Base-by-base conservation (phyloP, 2,797 vertebrate genomes). In the Sebastes melanostomus region DNA sequence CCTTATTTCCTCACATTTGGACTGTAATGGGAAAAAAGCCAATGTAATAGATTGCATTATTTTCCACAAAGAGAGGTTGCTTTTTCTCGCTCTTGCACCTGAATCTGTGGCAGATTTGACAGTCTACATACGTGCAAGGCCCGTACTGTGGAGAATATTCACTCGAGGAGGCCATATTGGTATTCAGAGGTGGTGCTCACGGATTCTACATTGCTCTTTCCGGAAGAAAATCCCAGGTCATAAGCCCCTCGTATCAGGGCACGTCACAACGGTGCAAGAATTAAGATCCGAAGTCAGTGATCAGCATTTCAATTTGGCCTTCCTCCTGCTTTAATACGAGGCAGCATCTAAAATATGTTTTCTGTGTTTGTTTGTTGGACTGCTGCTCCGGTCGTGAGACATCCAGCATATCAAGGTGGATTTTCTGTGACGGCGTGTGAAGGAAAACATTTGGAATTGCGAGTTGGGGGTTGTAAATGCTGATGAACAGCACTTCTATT, bases 401-500 rank as follows among this genome's bases (percentile, higher is more conserved):
- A 62, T 59, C 69, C 69, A 59, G 60, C 63, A 65, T 8, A 81
- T 83, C 81, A 82, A 83, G 75, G 82, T 72, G 58, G 79, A 71
- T 83, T 69, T 80, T 66, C 77, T 77, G 63, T 81, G 85, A 87
- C 79, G 66, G 73, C 3, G 73, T 78, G 82, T 78, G 81, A 83
- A 84, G 82, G 72, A 58, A 90, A 91, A 91, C 82, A 81, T 80
- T 93, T 75, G 63, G 82, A 88, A 29, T 83, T 87, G 87, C 85
- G 91, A 84, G 84, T 20, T 18, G 13, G 62, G 34, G 61, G 66
- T 88, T 77, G 90, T 90, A 93, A 90, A 88, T 91, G 86, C 87
- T 91, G 88, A 93, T 92, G 89, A 93, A 94, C 92, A 88, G 90
- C 91, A 91, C 86, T 93, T 93, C 91, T 92, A 90, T 92, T 92